Evolutionary conservation across 2,797 vertebrate species (phyloP).

Genomic region (Dermochelys coriacea): DNA sequence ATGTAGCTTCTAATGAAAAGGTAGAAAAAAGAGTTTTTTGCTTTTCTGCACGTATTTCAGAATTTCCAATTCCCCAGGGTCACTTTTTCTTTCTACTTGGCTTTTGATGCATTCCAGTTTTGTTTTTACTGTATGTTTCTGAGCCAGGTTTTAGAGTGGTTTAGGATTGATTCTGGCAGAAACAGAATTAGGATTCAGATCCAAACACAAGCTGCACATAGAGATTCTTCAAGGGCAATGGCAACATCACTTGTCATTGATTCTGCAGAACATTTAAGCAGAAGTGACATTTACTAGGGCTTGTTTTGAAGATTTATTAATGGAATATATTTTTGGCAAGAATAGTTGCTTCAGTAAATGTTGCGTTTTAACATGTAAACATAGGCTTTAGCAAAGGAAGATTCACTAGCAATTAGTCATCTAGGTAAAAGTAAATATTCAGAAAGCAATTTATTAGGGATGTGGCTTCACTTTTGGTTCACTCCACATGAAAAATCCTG

Average conservation of each 20-base stretch:
- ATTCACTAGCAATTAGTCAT: slow-evolving; percentile 56
- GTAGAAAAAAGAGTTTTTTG: background rate
- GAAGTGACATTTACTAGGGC: slow-evolving; percentile 76
- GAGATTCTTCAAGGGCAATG: slow-evolving; percentile 66
- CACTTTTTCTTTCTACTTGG: background rate
- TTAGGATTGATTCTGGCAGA: background rate
- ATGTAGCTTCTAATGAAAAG: background rate
- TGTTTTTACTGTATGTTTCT: background rate
- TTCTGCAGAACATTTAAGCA: slow-evolving; percentile 71
- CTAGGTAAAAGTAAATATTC: slow-evolving; percentile 75
- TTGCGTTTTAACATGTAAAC: slow-evolving; percentile 68
- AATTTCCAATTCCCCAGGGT: background rate
- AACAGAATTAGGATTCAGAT: slow-evolving; percentile 39
- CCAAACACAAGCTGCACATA: background rate
- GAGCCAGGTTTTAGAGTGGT: slow-evolving; percentile 24
- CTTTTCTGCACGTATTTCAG: background rate
- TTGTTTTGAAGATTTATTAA: slow-evolving; percentile 77
- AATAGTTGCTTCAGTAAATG: slow-evolving; percentile 71
- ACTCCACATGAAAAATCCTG: slow-evolving; percentile 64
- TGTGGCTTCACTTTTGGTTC: slow-evolving; percentile 66
- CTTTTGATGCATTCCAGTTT: background rate
- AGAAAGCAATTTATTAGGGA: slow-evolving; percentile 72
- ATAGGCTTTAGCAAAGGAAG: slow-evolving; percentile 26
- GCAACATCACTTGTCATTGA: slow-evolving; percentile 67
- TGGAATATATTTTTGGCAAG: slow-evolving; percentile 71